A percentile compares a stretch with the other conserved stretches of the same genome.
These are phyloP conservation scores for Drosophila takahashii DNA, from an alignment of 1,140 invertebrate species.

Conservation along the genomic window DNA sequence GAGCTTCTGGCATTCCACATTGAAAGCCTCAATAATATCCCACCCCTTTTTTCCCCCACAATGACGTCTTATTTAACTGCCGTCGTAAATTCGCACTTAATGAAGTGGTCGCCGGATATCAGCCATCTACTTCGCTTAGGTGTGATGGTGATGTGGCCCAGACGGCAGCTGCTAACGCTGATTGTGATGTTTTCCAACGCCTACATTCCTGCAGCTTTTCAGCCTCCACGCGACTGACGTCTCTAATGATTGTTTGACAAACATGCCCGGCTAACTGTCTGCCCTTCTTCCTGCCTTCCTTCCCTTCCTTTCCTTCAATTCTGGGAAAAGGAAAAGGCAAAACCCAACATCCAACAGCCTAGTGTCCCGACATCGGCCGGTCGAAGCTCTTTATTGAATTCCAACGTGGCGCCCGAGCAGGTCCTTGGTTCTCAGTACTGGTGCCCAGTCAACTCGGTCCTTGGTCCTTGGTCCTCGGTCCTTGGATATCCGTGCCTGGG, in stretches of 20 bases:
- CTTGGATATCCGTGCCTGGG: conserved; percentile 45
- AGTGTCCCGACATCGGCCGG: conserved; percentile 9
- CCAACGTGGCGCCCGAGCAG: conserved; percentile 38
- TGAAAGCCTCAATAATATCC: background rate
- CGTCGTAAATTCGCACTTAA: conserved; percentile 44
- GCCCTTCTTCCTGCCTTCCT: conserved; percentile 23
- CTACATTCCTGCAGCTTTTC: conserved; percentile 26
- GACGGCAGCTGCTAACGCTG: conserved; percentile 63
- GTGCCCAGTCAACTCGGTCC: background rate
- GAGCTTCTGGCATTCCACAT: no score
- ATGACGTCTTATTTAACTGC: conserved; percentile 22
- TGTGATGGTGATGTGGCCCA: conserved; percentile 11
- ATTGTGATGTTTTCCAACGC: conserved; percentile 65
- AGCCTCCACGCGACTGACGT: conserved; percentile 46
- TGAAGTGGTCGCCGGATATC: conserved; percentile 51
- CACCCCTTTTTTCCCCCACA: background rate
- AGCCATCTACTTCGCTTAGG: conserved; percentile 20
- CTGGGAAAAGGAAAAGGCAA: background rate
- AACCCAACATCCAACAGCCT: background rate
- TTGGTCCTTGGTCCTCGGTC: conserved; percentile 11
- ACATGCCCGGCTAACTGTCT: conserved; percentile 49
- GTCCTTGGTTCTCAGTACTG: conserved; percentile 27
- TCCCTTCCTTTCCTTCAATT: background rate
- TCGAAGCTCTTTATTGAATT: conserved; percentile 72
- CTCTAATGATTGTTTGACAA: conserved; percentile 81